Conservation (phyloP, 2,888 invertebrate species). For the Stenurella melanura region DNA sequence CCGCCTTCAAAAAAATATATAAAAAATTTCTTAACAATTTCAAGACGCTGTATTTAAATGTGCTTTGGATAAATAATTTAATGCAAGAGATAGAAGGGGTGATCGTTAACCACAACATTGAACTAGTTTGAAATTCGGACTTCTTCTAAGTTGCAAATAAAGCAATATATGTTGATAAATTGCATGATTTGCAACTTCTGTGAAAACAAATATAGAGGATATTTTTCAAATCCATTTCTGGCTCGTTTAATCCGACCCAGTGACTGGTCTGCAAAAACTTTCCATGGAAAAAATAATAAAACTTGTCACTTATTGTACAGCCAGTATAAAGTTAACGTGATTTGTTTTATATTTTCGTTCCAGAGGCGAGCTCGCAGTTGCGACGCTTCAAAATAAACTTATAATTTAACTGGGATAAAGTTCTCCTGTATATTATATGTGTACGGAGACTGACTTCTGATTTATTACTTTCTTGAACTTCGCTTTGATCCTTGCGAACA, state of each 20-base stretch:
- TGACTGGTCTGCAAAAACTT: slow-evolving; percentile 1
- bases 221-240: neutral
- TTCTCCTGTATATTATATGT: neutral
- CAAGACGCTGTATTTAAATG: no score
- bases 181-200: no score
- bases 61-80: no score
- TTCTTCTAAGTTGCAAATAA: no score
- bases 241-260: neutral
- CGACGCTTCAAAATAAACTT: slow-evolving; percentile 24
- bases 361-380: slow-evolving; percentile 1
- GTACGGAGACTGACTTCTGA: slow-evolving; percentile 15
- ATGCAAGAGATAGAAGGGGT: no score
- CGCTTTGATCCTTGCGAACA: slow-evolving; percentile 20
- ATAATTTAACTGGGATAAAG: slow-evolving; percentile 33
- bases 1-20: no score
- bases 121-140: no score
- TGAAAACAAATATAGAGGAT: no score
- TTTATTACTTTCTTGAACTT: slow-evolving; percentile 30
- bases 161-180: no score
- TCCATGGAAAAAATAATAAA: slow-evolving; percentile 8
- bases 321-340: slow-evolving; percentile 15
- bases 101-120: no score
- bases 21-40: no score
- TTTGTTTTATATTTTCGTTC: slow-evolving; percentile 29
- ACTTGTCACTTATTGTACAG: slow-evolving; percentile 22